phyloP scores from a whole-genome alignment of 2,797 vertebrate genomes.

The Chelon labrosus region DNA sequence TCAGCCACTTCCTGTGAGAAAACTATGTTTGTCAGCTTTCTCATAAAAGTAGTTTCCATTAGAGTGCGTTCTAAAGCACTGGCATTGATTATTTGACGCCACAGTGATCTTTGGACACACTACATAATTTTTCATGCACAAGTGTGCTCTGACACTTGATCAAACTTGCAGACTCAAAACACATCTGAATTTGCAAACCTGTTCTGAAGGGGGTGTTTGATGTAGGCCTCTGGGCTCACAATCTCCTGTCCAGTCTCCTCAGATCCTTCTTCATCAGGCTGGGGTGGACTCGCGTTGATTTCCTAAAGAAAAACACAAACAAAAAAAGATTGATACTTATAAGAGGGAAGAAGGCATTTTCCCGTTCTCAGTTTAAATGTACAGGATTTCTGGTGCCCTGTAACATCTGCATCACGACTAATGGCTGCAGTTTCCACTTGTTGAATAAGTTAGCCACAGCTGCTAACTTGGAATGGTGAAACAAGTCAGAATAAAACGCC shows the following conservation, averaged over 20 bases:
- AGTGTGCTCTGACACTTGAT: background rate
- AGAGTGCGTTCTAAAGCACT: background rate
- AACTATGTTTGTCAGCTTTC: background rate
- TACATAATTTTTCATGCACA: background rate
- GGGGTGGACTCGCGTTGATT: constrained; percentile 87
- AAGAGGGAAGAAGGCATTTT: background rate
- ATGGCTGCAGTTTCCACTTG: background rate
- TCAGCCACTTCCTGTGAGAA: background rate
- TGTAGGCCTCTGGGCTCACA: constrained; percentile 94
- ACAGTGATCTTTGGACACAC: background rate
- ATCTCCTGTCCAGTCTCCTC: constrained; percentile 90
- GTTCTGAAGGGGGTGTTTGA: constrained; percentile 99
- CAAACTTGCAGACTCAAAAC: constrained; percentile 10
- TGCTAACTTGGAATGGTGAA: background rate
- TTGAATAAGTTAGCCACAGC: background rate
- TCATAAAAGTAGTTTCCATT: background rate
- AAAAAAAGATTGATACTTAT: background rate
- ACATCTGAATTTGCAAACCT: constrained; percentile 77
- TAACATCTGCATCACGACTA: background rate
- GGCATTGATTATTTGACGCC: background rate
- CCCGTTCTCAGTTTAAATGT: background rate
- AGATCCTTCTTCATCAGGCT: constrained; percentile 87
- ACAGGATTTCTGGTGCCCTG: background rate
- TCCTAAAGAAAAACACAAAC: constrained; percentile 80
- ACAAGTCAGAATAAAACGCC: background rate